phyloP scores from a whole-genome alignment of 2,888 invertebrate species.

The Ophioninae sp. region DNA sequence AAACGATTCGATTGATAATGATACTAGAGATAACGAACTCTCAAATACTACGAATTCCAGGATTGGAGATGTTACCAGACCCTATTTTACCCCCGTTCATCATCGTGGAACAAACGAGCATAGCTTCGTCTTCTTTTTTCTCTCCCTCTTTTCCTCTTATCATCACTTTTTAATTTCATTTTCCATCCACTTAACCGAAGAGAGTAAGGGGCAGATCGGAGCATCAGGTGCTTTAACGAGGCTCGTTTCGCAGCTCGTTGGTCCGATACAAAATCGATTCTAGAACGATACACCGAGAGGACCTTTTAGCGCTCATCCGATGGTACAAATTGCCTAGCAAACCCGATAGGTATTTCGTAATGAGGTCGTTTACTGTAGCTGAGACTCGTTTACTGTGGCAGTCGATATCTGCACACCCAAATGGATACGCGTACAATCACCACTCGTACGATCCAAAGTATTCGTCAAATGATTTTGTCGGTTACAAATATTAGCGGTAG shows the following conservation, averaged over 20 bases:
- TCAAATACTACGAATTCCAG: background rate
- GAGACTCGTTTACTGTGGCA: constrained; percentile 25
- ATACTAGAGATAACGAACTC: background rate
- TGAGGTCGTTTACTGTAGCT: constrained; percentile 44
- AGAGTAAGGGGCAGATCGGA: constrained; percentile 26
- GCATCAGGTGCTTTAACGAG: constrained; percentile 57
- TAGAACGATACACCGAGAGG: constrained; percentile 53
- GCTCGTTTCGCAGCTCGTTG: constrained; percentile 62
- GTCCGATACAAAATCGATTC: constrained; percentile 61
- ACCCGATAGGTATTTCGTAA: constrained; percentile 49
- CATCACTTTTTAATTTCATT: constrained; percentile 35
- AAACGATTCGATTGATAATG: background rate
- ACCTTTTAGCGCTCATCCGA: constrained; percentile 58
- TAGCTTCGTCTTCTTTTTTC: background rate
- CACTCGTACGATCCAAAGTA: background rate
- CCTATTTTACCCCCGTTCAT: background rate
- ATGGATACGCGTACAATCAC: background rate
- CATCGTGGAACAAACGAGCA: constrained; percentile 7
- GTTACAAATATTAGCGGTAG: too few species aligned
- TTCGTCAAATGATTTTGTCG: too few species aligned
- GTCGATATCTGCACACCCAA: background rate
- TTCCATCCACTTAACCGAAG: constrained; percentile 50
- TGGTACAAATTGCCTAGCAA: constrained; percentile 55
- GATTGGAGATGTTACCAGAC: background rate
- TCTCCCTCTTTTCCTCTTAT: background rate